phyloP scores from a whole-genome alignment of 2,113 vertebrate genomes.

The Solenodon paradoxus region DNA sequence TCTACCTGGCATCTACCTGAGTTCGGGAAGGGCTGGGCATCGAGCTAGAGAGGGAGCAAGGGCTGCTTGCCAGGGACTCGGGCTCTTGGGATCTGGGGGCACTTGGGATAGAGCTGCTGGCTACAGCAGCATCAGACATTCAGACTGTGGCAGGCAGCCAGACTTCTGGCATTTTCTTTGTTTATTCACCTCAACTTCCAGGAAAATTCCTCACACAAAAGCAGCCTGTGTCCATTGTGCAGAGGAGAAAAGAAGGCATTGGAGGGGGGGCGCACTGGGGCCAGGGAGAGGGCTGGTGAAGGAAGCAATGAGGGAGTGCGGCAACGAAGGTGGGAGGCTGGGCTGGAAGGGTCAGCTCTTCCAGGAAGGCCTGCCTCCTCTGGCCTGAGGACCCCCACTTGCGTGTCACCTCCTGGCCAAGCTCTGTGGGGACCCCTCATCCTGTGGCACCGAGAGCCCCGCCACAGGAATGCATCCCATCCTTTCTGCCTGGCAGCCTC shows the following conservation, averaged over 20 bases:
- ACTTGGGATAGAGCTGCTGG: neutral
- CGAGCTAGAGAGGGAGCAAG: neutral
- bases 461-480: neutral
- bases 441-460: neutral
- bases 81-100: neutral
- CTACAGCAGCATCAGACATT: neutral
- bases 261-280: neutral
- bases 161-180: neutral
- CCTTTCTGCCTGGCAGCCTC: neutral
- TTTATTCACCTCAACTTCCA: neutral
- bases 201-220: neutral
- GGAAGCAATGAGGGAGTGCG: neutral
- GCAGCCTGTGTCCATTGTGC: neutral
- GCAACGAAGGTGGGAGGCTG: neutral
- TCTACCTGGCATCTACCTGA: neutral
- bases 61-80: fast-evolving
- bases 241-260: neutral
- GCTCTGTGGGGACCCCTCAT: neutral
- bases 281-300: neutral
- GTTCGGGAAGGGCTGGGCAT: neutral
- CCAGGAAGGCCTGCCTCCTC: neutral
- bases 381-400: neutral
- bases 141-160: neutral
- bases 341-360: neutral
- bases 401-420: fast-evolving